phyloP scores from a whole-genome alignment of 2,113 vertebrate species.

The Tyrannus savana region DNA sequence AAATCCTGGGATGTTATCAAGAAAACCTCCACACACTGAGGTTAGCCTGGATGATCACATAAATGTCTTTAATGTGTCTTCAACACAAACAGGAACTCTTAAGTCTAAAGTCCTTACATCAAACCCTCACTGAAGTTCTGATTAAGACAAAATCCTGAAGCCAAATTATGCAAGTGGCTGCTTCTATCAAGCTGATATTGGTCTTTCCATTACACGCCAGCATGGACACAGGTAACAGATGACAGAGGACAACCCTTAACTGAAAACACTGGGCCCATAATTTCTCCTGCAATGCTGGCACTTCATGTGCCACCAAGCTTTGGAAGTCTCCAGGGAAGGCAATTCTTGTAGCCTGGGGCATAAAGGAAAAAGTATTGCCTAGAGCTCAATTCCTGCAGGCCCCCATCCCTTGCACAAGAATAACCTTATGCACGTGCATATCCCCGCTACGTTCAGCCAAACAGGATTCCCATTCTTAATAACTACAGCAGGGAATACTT shows the following conservation, averaged over 20 bases:
- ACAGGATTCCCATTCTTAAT: background rate
- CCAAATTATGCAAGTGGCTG: background rate
- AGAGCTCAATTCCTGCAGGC: background rate
- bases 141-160: background rate
- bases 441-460: background rate
- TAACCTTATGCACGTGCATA: background rate
- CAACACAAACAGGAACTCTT: background rate
- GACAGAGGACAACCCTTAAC: background rate
- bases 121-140: background rate
- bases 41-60: background rate
- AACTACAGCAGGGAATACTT: background rate
- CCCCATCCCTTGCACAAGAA: background rate
- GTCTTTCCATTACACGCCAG: background rate
- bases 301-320: background rate
- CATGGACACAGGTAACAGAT: accelerated
- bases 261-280: background rate
- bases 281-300: background rate
- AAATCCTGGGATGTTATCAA: background rate
- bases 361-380: conserved; percentile 8
- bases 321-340: background rate
- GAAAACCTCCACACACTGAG: background rate
- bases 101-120: background rate
- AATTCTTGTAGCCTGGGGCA: background rate
- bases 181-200: background rate
- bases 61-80: background rate